Percentiles rank a stretch among this genome's conserved stretches.
These are phyloP conservation scores for Heliconius himera DNA, from an alignment of 1,140 invertebrate species.

Conservation along the genomic window DNA sequence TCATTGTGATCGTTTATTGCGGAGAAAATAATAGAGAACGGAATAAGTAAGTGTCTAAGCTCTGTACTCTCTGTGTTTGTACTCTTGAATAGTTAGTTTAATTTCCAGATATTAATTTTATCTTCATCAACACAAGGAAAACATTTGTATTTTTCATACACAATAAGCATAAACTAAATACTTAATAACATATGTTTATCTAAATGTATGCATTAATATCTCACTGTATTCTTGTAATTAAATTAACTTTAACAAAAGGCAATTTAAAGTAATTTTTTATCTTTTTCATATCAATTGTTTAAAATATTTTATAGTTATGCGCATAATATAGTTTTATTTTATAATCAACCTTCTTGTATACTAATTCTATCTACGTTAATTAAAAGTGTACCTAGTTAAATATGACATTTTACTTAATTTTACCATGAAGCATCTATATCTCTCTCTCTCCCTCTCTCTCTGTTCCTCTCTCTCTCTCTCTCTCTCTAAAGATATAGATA, in stretches of 20 bases:
- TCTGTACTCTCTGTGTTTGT: not conserved
- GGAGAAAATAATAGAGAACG: not conserved
- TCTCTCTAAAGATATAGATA: too few relatives aligned
- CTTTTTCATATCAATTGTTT: not conserved
- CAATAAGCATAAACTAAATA: not conserved
- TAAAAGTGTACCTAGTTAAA: too few relatives aligned
- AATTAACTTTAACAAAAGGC: not conserved
- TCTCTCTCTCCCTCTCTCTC: too few relatives aligned
- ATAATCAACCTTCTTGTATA: too few relatives aligned
- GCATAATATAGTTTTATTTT: not conserved
- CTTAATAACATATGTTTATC: constrained; percentile 9
- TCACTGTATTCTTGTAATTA: not conserved
- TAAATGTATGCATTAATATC: not conserved
- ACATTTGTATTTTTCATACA: not conserved
- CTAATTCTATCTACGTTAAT: too few relatives aligned
- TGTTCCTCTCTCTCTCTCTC: too few relatives aligned
- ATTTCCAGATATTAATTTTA: not conserved
- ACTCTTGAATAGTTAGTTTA: not conserved
- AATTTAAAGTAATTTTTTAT: not conserved
- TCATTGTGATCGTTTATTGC: not conserved
- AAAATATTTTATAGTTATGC: not conserved
- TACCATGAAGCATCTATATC: too few relatives aligned
- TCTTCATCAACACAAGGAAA: not conserved
- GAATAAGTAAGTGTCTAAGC: not conserved
- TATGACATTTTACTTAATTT: too few relatives aligned